Evolutionary conservation across 1,140 invertebrate genomes (phyloP), one percentile per base, ranked within the genome.

Genomic region (Atta texana): DNA sequence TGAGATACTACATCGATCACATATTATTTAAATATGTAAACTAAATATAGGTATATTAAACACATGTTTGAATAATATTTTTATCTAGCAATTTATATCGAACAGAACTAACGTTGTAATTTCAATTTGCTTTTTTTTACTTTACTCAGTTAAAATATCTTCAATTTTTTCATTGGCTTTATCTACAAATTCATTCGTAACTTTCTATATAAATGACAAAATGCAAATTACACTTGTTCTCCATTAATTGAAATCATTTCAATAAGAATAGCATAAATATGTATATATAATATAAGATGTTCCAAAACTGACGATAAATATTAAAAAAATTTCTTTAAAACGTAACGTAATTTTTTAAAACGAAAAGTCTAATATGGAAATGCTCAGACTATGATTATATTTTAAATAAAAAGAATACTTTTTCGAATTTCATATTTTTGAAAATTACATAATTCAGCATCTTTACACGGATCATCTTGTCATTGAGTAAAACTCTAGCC

Each of bases 21-120:
- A 76, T 55, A 24, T 39, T 76, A 76, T 76, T 76, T 44, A n/a
- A 39, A 63, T 14, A 18, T 77, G 2, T 76, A 18, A 24, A 44
- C 2, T 44, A n/a, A 61, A 44, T 77, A 28, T 59, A 16, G 3
- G 14, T 44, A n/a, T 39, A n/a, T 55, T 31, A 53, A 53, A 31
- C 3, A 55, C 31, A 14, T 0, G n/a, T 28, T 51, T 18, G n/a
- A n/a, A n/a, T 44, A 44, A 53, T 18, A 24, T 34, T n/a, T 8
- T 16, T 31, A 2, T 74, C 28, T 74, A 57, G 21, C 10, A 10
- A 74, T 57, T 74, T 74, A 57, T 57, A 21, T 5, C n/a, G 53
- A 21, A 39, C n/a, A 18, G 10, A 74, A 55, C 18, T 34, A 21
- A 57, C 1, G 39, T 44, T 10, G n/a, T 31, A 71, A 53, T 71